Conservation (phyloP, 2,113 vertebrate genomes). For the Oryzias curvinotus region DNA sequence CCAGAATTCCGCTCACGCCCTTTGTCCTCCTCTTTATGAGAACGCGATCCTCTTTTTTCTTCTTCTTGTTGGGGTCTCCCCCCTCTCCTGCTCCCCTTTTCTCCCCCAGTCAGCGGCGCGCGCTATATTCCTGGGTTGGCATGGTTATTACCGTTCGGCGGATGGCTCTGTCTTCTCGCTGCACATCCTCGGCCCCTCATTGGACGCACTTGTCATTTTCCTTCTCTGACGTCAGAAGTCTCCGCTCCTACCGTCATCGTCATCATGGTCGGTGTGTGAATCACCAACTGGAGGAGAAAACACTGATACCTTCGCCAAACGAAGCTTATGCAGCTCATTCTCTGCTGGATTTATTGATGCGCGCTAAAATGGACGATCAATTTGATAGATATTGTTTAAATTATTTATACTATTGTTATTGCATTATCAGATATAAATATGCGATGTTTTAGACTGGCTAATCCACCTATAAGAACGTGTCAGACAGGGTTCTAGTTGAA, state of each 20-base stretch:
- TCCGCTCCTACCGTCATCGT: conserved; percentile 56
- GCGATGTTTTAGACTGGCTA: no score
- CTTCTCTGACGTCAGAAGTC: conserved; percentile 68
- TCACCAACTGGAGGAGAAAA: conserved; percentile 36
- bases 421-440: no score
- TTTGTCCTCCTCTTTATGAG: conserved; percentile 21
- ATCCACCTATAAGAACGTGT: no score
- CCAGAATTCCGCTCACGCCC: neutral
- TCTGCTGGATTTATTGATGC: neutral
- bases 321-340: neutral
- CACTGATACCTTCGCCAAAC: conserved; percentile 5
- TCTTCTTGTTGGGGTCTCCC: conserved; percentile 26
- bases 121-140: conserved; percentile 61
- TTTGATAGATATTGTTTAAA: no score
- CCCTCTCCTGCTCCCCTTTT: neutral
- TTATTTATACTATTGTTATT: no score
- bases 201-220: conserved; percentile 63
- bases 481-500: no score
- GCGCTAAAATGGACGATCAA: no score
- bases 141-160: conserved; percentile 68
- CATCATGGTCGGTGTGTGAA: conserved; percentile 59
- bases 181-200: conserved; percentile 59
- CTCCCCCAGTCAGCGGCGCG: conserved; percentile 50
- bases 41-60: conserved; percentile 4
- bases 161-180: conserved; percentile 61